Percentiles rank a stretch among this genome's conserved stretches.
phyloP scores from a whole-genome alignment of 2,888 invertebrate species.

The Chirona hameri region DNA sequence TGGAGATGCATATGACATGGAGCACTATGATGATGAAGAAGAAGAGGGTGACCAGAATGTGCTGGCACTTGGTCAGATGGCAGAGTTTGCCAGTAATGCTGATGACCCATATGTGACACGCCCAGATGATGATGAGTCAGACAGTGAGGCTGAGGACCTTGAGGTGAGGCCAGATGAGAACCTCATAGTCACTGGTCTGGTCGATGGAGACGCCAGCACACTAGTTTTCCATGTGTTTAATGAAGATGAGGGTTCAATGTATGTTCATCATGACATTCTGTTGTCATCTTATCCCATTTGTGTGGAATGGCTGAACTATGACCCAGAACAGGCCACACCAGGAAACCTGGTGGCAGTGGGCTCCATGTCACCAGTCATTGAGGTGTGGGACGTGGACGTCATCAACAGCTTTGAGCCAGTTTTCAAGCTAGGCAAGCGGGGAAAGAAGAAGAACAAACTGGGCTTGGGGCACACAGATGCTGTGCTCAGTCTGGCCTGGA shows the following conservation, averaged over 20 bases:
- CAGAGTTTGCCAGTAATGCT: conserved; percentile 47
- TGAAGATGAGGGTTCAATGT: conserved; percentile 79
- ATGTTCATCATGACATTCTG: conserved; percentile 89
- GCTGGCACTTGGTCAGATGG: conserved; percentile 43
- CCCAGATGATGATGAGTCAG: conserved; percentile 57
- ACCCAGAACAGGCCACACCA: conserved; percentile 63
- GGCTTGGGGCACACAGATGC: conserved; percentile 77
- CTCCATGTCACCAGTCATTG: conserved; percentile 85
- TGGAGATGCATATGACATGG: conserved; percentile 32
- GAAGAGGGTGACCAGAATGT: conserved; percentile 41
- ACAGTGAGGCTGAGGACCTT: conserved; percentile 75
- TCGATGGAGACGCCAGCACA: conserved; percentile 78
- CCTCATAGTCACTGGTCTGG: conserved; percentile 78
- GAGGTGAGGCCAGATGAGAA: conserved; percentile 84
- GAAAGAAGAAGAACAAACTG: conserved; percentile 68
- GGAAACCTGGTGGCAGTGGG: conserved; percentile 22
- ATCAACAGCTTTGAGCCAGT: conserved; percentile 87
- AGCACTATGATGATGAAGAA: conserved; percentile 35
- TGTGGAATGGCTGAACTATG: conserved; percentile 88
- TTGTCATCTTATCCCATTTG: conserved; percentile 86
- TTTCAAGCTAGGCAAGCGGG: conserved; percentile 70
- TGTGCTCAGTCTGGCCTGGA: conserved; percentile 89
- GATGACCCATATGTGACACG: conserved; percentile 50
- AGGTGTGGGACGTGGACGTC: conserved; percentile 96
- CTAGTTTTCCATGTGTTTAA: conserved; percentile 92